These are phyloP conservation scores for Prinia subflava DNA, from an alignment of 2,113 vertebrate genomes.

Conservation along the genomic window DNA sequence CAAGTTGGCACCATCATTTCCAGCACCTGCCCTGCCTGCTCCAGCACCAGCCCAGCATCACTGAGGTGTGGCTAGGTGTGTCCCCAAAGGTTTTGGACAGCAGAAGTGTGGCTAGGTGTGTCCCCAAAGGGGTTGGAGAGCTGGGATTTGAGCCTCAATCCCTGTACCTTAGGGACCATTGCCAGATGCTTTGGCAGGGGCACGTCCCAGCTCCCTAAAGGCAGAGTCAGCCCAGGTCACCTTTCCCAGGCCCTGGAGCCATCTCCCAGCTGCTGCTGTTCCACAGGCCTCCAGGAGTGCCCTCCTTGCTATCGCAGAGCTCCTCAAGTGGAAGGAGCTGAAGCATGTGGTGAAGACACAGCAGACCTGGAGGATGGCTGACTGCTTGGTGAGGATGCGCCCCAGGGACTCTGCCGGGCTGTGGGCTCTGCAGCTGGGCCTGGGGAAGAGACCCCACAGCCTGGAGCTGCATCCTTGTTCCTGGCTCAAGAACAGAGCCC, in stretches of 20 bases:
- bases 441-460: neutral
- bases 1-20: neutral
- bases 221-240: neutral
- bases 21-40: neutral
- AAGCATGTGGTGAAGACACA: neutral
- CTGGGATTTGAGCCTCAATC: neutral
- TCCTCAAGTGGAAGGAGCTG: neutral
- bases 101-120: no score
- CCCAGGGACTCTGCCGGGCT: neutral
- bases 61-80: no score
- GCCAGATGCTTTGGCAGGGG: neutral
- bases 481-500: neutral
- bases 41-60: no score
- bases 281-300: neutral
- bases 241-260: neutral
- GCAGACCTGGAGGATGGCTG: neutral
- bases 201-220: neutral
- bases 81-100: no score
- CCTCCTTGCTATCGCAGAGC: neutral
- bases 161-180: neutral
- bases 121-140: neutral
- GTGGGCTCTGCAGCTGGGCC: neutral
- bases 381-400: neutral
- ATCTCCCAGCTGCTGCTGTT: neutral
- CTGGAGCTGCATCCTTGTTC: neutral